Percentiles rank a stretch among this genome's conserved stretches.
Evolutionary conservation across 2,797 vertebrate genomes (phyloP).

Genomic region (Sebastes alutus): DNA sequence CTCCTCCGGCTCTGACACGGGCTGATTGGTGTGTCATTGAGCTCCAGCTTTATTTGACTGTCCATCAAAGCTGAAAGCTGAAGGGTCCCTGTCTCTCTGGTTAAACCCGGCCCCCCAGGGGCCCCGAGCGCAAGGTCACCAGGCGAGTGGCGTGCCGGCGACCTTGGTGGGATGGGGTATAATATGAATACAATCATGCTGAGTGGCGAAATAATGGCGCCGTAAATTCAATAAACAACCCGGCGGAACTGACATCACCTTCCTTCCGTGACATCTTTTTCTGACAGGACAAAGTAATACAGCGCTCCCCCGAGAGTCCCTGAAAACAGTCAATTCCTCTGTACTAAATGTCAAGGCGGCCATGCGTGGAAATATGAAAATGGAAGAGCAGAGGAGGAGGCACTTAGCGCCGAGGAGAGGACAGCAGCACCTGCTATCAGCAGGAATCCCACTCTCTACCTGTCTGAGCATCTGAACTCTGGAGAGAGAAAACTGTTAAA

Average conservation of each 20-base stretch:
- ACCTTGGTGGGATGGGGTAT: conserved; percentile 77
- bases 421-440: conserved; percentile 58
- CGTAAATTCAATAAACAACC: conserved; percentile 84
- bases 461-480: conserved; percentile 44
- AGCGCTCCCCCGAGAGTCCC: conserved; percentile 71
- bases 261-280: conserved; percentile 76
- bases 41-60: conserved; percentile 63
- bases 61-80: conserved; percentile 69
- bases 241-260: conserved; percentile 73
- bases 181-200: conserved; percentile 84
- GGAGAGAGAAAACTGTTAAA: conserved; percentile 22
- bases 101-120: conserved; percentile 42
- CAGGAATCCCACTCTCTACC: conserved; percentile 24
- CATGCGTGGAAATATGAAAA: conserved; percentile 74
- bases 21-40: conserved; percentile 73
- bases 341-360: conserved; percentile 78
- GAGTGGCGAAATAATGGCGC: conserved; percentile 80
- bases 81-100: conserved; percentile 55
- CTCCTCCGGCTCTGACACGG: conserved; percentile 35
- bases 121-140: conserved; percentile 69
- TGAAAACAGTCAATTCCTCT: conserved; percentile 74
- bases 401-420: conserved; percentile 55
- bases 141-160: conserved; percentile 36
- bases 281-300: conserved; percentile 79
- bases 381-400: conserved; percentile 56